Base-by-base conservation (phyloP, 2,113 vertebrate genomes). In the Genyomyrus donnyi region DNA sequence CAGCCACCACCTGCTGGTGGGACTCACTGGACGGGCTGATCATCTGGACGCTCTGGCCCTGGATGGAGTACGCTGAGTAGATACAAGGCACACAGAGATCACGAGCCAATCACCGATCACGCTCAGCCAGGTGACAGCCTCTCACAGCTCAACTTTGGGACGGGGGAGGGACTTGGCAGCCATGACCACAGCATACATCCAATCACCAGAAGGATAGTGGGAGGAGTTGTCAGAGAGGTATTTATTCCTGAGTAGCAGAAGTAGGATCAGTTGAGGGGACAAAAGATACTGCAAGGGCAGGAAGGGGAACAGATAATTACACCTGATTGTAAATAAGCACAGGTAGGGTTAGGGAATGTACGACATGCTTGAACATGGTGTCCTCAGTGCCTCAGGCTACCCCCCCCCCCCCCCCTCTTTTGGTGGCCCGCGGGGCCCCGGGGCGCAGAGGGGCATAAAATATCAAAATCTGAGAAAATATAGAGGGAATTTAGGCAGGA, bases 21-120 rank as follows among this genome's bases (percentile, higher is more conserved):
- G 98, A 99, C 62, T 99, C 99, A 87, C 98, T 99, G 85, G 99
- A 98, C 31, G 98, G 98, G 94, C 98, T 99, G 94, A 99, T 98
- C 93, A 99, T 99, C 95, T 98, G 98, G 88, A 99, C 97, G 91
- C 94, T 98, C 92, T 99, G 98, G 86, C 98, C 98, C 94, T 99
- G 98, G 93, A 99, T 99, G 19, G 98, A 99, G 94, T 98, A 99
- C 2, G 97, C 98, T 99, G 94, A 9, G 92, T 56, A 31, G 6
- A 92, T 45, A 91, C 83, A 91, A 77, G 35, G 86, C 24, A 70
- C n/a, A 87, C 58, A 88, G 13, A 39, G 11, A 17, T 27, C n/a
- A 52, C 9, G 11, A 27, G 85, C 27, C 46, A 87, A 27, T 49
- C 46, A 8, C 48, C 52, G 1, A 19, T 17, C 85, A 31, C 21